Conservation (phyloP, 2,113 vertebrate species). For the Rousettus leschenaultii region DNA sequence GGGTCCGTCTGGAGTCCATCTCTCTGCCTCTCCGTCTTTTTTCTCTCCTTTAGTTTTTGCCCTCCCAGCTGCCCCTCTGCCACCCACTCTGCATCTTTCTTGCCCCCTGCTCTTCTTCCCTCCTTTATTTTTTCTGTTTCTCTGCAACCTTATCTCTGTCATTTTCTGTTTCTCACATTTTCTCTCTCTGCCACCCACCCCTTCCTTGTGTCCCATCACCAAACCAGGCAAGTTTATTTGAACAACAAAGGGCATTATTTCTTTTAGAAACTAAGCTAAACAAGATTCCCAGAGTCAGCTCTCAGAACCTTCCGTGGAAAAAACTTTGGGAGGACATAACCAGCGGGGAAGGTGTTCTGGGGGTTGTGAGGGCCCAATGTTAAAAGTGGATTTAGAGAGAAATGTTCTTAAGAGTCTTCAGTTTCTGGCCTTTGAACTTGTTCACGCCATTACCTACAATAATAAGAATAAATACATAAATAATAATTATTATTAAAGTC, state of each 20-base stretch:
- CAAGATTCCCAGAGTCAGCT: neutral
- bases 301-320: neutral
- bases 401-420: neutral
- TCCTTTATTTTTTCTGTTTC: neutral
- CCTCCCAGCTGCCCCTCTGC: neutral
- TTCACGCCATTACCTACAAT: neutral
- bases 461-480: neutral
- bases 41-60: no score
- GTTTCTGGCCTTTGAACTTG: neutral
- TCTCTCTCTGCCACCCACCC: neutral
- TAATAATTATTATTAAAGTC: neutral
- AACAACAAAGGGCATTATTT: neutral
- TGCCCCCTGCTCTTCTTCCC: neutral
- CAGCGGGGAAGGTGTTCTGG: neutral
- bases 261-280: neutral
- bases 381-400: neutral
- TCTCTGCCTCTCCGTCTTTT: neutral
- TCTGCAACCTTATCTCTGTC: no score
- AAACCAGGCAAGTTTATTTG: neutral
- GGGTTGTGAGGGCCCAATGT: neutral
- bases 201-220: neutral
- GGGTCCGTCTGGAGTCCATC: neutral
- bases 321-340: neutral
- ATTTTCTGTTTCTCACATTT: neutral
- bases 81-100: accelerated